Base-by-base conservation (phyloP, 2,888 invertebrate genomes). In the Tuberolachnus salignus region DNA sequence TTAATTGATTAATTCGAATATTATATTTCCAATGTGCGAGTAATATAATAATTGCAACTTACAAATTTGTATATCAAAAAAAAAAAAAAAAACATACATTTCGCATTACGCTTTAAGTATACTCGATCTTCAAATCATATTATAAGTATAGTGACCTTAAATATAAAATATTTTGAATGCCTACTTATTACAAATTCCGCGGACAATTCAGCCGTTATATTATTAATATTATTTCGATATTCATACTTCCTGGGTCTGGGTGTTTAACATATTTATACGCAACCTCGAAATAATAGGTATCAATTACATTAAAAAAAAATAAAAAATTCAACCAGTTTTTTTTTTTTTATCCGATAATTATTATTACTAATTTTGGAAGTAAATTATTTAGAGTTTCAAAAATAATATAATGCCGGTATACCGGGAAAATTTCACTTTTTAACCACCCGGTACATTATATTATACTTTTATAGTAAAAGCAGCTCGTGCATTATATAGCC, bases 341-440 rank as follows among this genome's bases (percentile, higher is more conserved):
- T 53, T 11, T 26, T 46, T 3, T 16, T 34, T 42, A 42, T 55
- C 55, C 55, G 55, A 11, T 3, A 23, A 21, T 53, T 69, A 64
- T 10, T 13, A 64, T 14, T 13, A 44, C 9, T 69, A 44, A 46
- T n/a, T 21, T 42, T 42, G 34, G 14, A 53, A n/a, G n/a, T 61
- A 19, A 3, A 2, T 1, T 53, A 13, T n/a, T n/a, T n/a, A 53
- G n/a, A 51, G n/a, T 63, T 73, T 51, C 63, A 53, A 63, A 53
- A n/a, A n/a, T n/a, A n/a, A 34, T 34, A 34, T 53, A 21, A 53
- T 42, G 63, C 51, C 51, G 49, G 73, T 16, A 53, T 42, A 73
- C 51, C 51, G 49, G 73, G 63, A 42, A 73, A 63, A 63, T 73
- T 73, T 73, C 73, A 73, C 73, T 73, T 73, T 73, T 63, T 21